A percentile compares a stretch with the other conserved stretches of the same genome.
Conservation (phyloP, 2,113 vertebrate genomes). For the Numenius arquata region DNA sequence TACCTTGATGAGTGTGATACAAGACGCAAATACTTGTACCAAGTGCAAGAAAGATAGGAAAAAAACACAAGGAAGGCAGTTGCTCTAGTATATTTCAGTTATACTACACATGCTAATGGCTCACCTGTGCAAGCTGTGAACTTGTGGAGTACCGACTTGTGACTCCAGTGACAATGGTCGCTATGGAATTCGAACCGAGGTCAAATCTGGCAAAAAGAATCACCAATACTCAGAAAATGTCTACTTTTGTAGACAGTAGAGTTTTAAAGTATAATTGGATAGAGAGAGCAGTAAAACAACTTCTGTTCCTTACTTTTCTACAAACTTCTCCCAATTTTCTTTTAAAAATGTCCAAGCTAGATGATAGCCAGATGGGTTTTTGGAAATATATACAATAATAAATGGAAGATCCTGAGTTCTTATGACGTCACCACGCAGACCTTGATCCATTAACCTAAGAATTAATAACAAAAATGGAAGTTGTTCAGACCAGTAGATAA, state of each 20-base stretch:
- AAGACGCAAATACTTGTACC: not conserved
- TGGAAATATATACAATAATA: conserved; percentile 75
- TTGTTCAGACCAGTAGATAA: not conserved
- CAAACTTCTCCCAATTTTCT: conserved; percentile 81
- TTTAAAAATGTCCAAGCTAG: conserved; percentile 85
- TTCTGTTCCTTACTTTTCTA: conserved; percentile 82
- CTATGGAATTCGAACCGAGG: conserved; percentile 76
- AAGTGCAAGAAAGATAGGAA: not conserved
- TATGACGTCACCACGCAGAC: conserved; percentile 81
- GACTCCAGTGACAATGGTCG: conserved; percentile 76
- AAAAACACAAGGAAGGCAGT: accelerated
- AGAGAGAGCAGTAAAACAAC: not conserved
- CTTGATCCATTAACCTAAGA: conserved; percentile 85
- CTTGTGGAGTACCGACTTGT: conserved; percentile 84
- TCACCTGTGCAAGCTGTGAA: conserved; percentile 82
- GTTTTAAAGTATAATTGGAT: not conserved
- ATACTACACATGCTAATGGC: not conserved
- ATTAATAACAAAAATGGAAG: not conserved
- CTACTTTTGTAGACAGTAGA: not conserved
- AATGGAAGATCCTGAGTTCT: conserved; percentile 87
- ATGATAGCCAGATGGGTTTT: conserved; percentile 78
- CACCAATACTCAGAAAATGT: not conserved
- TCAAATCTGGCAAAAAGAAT: conserved; percentile 80
- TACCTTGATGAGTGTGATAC: accelerated
- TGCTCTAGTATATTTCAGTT: not conserved